Conservation (phyloP, 1,140 invertebrate species). For the Ostrea edulis region DNA sequence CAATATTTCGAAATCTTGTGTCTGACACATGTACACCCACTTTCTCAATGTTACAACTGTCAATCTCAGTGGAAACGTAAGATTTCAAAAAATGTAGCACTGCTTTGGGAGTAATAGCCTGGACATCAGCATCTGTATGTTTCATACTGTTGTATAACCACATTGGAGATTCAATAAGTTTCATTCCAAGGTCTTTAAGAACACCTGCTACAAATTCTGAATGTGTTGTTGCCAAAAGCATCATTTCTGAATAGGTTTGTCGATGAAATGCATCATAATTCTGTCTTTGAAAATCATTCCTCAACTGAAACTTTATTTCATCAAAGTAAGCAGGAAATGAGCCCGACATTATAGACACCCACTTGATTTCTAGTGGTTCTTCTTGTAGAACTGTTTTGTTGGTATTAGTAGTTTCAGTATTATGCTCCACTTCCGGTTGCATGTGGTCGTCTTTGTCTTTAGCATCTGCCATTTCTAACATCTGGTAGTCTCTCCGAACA, state of each 20-base stretch:
- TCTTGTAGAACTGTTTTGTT: not conserved
- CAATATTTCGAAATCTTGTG: conserved; percentile 17
- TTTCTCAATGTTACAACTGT: conserved; percentile 30
- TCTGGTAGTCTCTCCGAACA: not conserved
- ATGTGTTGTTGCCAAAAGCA: not conserved
- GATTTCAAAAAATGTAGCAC: conserved; percentile 55
- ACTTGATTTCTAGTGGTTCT: not conserved
- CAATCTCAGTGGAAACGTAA: not conserved
- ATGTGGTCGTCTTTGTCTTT: not conserved
- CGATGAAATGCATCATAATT: not conserved
- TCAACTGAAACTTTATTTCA: not conserved
- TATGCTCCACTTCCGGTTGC: not conserved
- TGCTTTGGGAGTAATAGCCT: conserved; percentile 16
- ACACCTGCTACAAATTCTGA: not conserved
- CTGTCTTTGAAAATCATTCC: not conserved
- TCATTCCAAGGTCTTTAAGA: conserved; percentile 52
- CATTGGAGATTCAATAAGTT: conserved; percentile 49
- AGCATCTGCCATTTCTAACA: not conserved
- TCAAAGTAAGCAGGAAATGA: conserved; percentile 8
- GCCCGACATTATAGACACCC: not conserved
- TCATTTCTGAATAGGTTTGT: not conserved
- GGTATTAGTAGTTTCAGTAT: not conserved
- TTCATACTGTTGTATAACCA: conserved; percentile 42
- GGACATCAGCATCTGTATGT: conserved; percentile 6
- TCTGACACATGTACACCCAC: conserved; percentile 4